These are phyloP conservation scores for Plodia interpunctella DNA, from an alignment of 1,140 invertebrate genomes.

Conservation along the genomic window DNA sequence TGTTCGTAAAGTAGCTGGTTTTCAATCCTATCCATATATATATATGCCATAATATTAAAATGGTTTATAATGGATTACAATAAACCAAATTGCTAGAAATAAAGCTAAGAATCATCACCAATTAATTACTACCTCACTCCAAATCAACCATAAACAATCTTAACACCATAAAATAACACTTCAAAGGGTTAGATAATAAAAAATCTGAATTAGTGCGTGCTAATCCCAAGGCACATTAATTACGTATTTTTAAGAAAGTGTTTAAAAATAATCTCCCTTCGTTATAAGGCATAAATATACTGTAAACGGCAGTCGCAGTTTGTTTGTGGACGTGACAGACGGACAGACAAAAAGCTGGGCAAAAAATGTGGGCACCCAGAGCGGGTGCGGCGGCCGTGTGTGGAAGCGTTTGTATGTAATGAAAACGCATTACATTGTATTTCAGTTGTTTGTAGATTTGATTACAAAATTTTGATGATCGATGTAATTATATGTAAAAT, in stretches of 20 bases:
- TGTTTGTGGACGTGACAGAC: slow-evolving; percentile 18
- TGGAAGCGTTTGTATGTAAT: neutral
- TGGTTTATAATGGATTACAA: too few relatives aligned
- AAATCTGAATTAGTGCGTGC: slow-evolving; percentile 35
- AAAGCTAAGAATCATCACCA: neutral
- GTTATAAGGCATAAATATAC: slow-evolving; percentile 23
- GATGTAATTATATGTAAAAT: too few relatives aligned
- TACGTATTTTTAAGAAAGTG: slow-evolving; percentile 25
- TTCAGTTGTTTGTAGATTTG: too few relatives aligned
- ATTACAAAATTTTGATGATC: too few relatives aligned
- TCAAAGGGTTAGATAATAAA: slow-evolving; percentile 29
- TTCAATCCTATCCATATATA: too few relatives aligned
- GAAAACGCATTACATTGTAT: too few relatives aligned
- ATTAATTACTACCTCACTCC: neutral
- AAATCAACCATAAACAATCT: neutral
- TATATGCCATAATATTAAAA: too few relatives aligned
- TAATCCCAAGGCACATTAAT: slow-evolving; percentile 37
- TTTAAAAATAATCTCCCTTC: slow-evolving; percentile 34
- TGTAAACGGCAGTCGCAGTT: slow-evolving; percentile 19
- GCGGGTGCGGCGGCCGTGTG: neutral
- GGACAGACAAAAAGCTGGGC: slow-evolving; percentile 19
- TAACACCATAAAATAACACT: slow-evolving; percentile 15
- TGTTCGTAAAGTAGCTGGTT: too few relatives aligned
- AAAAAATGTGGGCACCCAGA: slow-evolving; percentile 18
- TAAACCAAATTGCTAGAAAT: too few relatives aligned